Percentiles rank a stretch among this genome's conserved stretches.
These are phyloP conservation scores for Oligia fasciuncula DNA, from an alignment of 2,888 invertebrate species.

Conservation along the genomic window DNA sequence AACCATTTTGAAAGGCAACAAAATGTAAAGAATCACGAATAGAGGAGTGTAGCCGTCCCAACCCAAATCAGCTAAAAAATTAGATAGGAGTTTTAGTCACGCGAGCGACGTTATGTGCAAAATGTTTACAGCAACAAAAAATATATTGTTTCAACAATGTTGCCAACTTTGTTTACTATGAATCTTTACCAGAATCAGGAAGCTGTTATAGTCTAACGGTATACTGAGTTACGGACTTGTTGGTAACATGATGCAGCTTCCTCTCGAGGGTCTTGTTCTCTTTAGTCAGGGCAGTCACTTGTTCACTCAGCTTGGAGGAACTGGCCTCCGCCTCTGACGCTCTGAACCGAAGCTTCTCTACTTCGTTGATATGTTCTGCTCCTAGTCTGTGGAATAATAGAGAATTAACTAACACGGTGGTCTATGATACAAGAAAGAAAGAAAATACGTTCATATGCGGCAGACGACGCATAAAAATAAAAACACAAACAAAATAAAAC, in stretches of 20 bases:
- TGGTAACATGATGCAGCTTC: slow-evolving; percentile 91
- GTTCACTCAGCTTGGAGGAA: slow-evolving; percentile 83
- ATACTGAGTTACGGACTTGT: slow-evolving; percentile 84
- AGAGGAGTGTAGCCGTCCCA: no score
- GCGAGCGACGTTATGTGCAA: not conserved
- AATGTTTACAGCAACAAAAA: not conserved
- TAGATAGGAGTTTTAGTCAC: no score
- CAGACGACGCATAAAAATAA: no score
- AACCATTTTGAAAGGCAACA: no score
- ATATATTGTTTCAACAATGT: not conserved
- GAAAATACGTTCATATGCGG: no score
- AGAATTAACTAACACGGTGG: not conserved
- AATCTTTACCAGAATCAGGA: not conserved
- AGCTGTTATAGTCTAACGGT: not conserved
- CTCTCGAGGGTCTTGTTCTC: slow-evolving; percentile 93
- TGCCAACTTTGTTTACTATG: not conserved
- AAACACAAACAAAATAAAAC: no score
- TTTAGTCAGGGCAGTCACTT: slow-evolving; percentile 88
- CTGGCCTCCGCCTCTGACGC: slow-evolving; percentile 87
- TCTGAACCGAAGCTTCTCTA: slow-evolving; percentile 89
- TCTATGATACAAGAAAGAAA: not conserved
- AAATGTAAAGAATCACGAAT: no score
- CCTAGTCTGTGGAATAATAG: slow-evolving; percentile 80
- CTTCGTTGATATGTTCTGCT: slow-evolving; percentile 85
- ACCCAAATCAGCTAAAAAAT: no score